Evolutionary conservation across 2,113 vertebrate species (phyloP).

Genomic region (Motacilla tschutschensis): DNA sequence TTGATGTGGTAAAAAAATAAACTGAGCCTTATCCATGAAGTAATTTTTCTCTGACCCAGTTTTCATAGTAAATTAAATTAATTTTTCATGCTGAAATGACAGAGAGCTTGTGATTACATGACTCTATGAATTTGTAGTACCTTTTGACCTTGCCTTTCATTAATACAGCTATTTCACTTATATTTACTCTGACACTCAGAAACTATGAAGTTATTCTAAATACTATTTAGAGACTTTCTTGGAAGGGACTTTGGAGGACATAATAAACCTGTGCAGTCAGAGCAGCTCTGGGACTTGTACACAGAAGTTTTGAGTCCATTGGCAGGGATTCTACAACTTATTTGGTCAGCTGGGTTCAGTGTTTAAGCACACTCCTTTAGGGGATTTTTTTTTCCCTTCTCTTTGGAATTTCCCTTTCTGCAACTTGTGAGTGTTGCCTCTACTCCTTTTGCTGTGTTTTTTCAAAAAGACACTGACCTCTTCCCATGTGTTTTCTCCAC

Average conservation of each 20-base stretch:
- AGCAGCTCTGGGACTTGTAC: neutral
- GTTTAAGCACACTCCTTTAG: neutral
- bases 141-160: slow-evolving; percentile 10
- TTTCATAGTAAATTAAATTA: slow-evolving; percentile 46
- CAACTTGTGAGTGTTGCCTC: neutral
- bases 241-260: neutral
- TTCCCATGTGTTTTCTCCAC: neutral
- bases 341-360: neutral
- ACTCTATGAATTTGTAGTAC: neutral
- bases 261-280: neutral
- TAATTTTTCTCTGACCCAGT: slow-evolving; percentile 10
- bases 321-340: neutral
- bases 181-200: neutral
- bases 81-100: slow-evolving; percentile 45
- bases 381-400: neutral
- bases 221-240: neutral
- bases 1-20: neutral
- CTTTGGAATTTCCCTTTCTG: neutral
- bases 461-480: neutral
- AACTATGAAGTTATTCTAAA: neutral
- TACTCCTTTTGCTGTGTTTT: neutral
- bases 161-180: neutral
- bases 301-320: neutral
- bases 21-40: neutral
- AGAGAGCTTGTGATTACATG: neutral